phyloP scores from a whole-genome alignment of 2,797 vertebrate genomes.

The Oreortyx pictus region DNA sequence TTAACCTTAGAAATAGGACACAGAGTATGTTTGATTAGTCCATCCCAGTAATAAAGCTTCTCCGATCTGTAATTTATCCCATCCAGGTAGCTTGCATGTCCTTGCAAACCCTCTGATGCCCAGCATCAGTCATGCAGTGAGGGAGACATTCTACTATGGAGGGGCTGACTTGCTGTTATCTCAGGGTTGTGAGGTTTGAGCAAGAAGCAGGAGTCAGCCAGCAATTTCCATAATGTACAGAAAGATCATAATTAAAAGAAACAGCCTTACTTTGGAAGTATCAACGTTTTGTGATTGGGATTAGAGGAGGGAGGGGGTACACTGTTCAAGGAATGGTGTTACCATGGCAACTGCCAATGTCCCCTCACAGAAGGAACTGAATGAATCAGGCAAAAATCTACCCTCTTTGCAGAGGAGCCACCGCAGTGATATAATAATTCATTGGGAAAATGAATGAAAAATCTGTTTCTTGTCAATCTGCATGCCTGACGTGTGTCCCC shows the following conservation, averaged over 20 bases:
- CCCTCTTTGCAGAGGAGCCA: not conserved
- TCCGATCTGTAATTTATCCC: not conserved
- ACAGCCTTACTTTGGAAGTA: not conserved
- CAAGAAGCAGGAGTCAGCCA: not conserved
- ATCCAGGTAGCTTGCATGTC: not conserved
- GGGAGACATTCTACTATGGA: rapidly evolving
- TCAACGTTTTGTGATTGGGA: not conserved
- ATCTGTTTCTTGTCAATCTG: not conserved
- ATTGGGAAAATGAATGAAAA: not conserved
- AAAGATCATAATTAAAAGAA: not conserved
- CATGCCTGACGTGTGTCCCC: not conserved
- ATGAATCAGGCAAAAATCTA: not conserved
- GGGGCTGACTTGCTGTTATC: not conserved
- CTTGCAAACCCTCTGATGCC: not conserved
- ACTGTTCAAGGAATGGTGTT: rapidly evolving
- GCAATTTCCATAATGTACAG: not conserved
- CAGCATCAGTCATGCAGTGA: not conserved
- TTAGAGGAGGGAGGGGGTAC: not conserved
- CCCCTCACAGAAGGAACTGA: not conserved
- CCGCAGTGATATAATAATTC: not conserved
- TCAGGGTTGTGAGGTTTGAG: not conserved
- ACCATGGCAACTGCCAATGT: too few relatives aligned
- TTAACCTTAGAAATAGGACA: not conserved
- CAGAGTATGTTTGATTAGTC: not conserved
- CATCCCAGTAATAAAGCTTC: not conserved